Conservation (phyloP, 1,140 invertebrate species). For the Branchinecta lindahli region DNA sequence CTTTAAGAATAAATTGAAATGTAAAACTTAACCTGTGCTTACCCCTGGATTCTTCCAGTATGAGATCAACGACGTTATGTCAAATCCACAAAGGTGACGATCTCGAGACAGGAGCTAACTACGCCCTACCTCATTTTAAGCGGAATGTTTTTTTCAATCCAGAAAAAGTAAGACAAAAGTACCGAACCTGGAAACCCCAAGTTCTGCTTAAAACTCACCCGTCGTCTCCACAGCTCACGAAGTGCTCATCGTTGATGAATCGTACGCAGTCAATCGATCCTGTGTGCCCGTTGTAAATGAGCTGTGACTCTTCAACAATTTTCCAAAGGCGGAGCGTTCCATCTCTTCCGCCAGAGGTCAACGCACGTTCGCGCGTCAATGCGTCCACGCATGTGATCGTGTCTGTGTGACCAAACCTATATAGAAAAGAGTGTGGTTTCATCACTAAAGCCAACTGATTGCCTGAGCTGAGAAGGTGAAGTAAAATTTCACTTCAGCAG, state of each 20-base stretch:
- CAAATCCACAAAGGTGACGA: too few relatives aligned
- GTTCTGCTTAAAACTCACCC: constrained; percentile 46
- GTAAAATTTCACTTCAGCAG: too few relatives aligned
- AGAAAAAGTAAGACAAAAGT: constrained; percentile 12
- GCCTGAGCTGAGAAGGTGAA: not conserved
- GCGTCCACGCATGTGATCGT: constrained; percentile 78
- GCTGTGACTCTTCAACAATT: constrained; percentile 85
- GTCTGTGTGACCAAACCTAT: constrained; percentile 74
- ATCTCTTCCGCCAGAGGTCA: constrained; percentile 78
- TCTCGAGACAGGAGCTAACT: too few relatives aligned
- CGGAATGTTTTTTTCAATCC: constrained; percentile 15
- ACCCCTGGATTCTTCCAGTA: too few relatives aligned
- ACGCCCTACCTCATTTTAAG: not conserved
- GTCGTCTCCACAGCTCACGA: constrained; percentile 76
- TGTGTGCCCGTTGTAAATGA: constrained; percentile 69
- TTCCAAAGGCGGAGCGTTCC: constrained; percentile 80
- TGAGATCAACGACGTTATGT: too few relatives aligned
- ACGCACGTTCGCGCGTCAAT: constrained; percentile 59
- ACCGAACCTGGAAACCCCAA: too few relatives aligned
- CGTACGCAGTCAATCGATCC: constrained; percentile 73
- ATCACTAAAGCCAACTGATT: not conserved
- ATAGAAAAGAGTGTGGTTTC: constrained; percentile 15
- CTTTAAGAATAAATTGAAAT: too few relatives aligned
- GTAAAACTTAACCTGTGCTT: too few relatives aligned
- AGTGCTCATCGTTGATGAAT: constrained; percentile 79